A percentile compares a stretch with the other conserved stretches of the same genome.
Evolutionary conservation across 2,888 invertebrate genomes (phyloP).

Genomic region (Acanthosepion lycidas): DNA sequence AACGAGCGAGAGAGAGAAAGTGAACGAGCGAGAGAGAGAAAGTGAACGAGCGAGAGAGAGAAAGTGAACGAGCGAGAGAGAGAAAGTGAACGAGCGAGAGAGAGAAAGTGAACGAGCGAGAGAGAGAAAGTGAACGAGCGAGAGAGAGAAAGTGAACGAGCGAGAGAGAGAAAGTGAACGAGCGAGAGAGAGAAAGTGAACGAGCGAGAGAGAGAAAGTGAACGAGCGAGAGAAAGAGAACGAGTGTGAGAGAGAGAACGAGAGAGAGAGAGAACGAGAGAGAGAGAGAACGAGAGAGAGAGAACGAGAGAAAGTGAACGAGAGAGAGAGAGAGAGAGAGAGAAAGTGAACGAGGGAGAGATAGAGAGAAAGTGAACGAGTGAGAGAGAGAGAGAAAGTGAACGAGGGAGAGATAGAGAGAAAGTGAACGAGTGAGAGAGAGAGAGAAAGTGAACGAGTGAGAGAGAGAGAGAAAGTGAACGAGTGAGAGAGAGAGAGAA

Average conservation of each 20-base stretch:
- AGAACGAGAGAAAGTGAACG: too few species aligned
- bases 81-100: not conserved
- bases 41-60: too few species aligned
- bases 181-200: not conserved
- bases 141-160: too few species aligned
- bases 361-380: not conserved
- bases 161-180: not conserved
- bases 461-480: not conserved
- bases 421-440: not conserved
- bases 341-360: not conserved
- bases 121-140: not conserved
- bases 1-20: too few species aligned
- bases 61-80: not conserved
- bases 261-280: not conserved
- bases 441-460: too few species aligned
- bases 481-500: not conserved
- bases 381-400: not conserved
- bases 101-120: not conserved
- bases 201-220: too few species aligned
- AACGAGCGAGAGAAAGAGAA: not conserved
- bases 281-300: not conserved
- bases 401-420: not conserved
- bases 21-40: too few species aligned
- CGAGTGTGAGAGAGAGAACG: not conserved
- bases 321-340: too few species aligned